Evolutionary conservation across 1,140 invertebrate species (phyloP), one percentile per base, ranked within the genome.

Genomic region (Drosophila albomicans): DNA sequence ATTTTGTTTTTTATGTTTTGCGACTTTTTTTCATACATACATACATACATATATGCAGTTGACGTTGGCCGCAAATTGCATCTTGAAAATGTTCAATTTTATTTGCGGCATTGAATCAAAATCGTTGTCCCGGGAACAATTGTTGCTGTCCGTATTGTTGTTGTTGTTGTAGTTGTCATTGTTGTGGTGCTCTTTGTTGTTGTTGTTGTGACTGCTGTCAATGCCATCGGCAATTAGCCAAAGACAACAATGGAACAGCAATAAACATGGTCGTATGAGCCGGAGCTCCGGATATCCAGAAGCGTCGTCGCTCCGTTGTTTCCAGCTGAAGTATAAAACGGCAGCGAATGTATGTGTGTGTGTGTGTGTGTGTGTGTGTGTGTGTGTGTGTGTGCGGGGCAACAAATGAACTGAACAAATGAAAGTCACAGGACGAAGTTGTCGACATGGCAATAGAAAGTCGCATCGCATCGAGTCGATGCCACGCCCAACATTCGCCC

Each of bases 331-430:
- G 56, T 8, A 43, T 20, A 58, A 32, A 62, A 8, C 25, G 13
- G 46, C 46, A 20, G 59, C n/a, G 59, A 20, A 28, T 16, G n/a
- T n/a, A 28, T 46, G 32, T 48, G 15, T 35, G 3, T 59, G n/a
- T 59, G 57, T n/a, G 56, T 43, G 32, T 41, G 10, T 59, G 45
- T 46, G 15, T 38, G 32, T 59, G n/a, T 59, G 57, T n/a, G 56
- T 43, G 32, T 41, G 10, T 59, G 45, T 46, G 15, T 38, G 32
- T 10, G 35, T 45, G 43, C 35, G 48, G n/a, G 49, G 59, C 46
- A 70, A 58, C 65, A 79, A 86, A 86, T 86, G 78, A 81, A 84
- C 73, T 56, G 72, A 46, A 66, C 77, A 84, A 85, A 85, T 85
- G 70, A 78, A 80, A 84, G 64, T 80, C 62, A 54, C 74, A 75